Base-by-base conservation (phyloP, 2,797 vertebrate species). In the Rhynchonycteris naso region DNA sequence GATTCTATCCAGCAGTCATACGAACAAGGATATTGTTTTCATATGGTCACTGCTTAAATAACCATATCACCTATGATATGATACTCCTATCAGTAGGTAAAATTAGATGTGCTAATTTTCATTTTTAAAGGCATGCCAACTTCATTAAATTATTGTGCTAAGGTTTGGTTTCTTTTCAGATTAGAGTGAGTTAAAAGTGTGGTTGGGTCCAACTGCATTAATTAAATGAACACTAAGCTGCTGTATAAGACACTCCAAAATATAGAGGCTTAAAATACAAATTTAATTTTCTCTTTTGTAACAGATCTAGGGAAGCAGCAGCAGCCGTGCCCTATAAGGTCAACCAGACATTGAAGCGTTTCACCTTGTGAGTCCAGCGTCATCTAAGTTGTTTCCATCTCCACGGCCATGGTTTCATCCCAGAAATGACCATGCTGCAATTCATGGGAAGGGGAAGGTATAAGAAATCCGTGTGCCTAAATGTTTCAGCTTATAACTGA, bases 191-290 rank as follows among this genome's bases (percentile, higher is more conserved):
- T 63, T 59, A 68, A 72, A 95, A 93, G 8, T 28, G n/a, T 94
- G 74, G 11, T 9, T 35, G 7, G 7, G 16, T 69, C 15, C 21
- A 80, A 33, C 4, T 65, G 11, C 6, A 69, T 78, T 79, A 91
- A 2, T 79, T 61, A 84, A 14, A n/a, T 88, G 18, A 85, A 56
- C 15, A 68, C 2, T 52, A 69, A 84, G 15, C 7, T 82, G n/a
- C 15, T 63, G 21, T 75, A 74, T 75, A 93, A 96, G 43, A 65
- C n/a, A 4, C 8, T 88, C 47, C 66, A 90, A 94, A 95, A 72
- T 26, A 58, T 4, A 79, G 47, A 82, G 28, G 35, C 0, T 79
- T 78, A 81, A 85, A 92, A 33, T n/a, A 80, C 21, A 69, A 79
- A 66, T 58, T 58, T 72, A 66, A 43, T 83, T 54, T 43, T 80